A percentile compares a stretch with the other conserved stretches of the same genome.
phyloP scores from a whole-genome alignment of 2,113 vertebrate species.

The Eleginops maclovinus region DNA sequence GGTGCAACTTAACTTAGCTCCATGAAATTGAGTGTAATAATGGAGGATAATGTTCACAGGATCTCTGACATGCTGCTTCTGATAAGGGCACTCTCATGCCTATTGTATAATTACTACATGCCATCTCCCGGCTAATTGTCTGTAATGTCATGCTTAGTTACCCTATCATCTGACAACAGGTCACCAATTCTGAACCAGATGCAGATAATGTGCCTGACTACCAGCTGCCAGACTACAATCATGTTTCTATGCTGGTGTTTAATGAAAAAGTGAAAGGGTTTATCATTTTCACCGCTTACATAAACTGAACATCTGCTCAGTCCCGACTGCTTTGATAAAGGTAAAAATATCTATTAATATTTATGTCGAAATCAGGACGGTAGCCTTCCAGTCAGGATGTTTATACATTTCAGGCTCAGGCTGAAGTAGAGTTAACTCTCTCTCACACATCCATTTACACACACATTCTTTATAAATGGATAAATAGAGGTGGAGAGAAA shows the following conservation, averaged over 20 bases:
- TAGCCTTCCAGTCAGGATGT: slow-evolving; percentile 13
- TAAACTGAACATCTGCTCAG: not conserved
- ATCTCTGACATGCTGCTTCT: slow-evolving; percentile 22
- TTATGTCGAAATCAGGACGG: not conserved
- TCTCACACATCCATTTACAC: not conserved
- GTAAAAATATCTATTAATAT: fast-evolving
- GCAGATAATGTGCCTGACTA: slow-evolving; percentile 2
- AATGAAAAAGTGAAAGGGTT: slow-evolving; percentile 16
- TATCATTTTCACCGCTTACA: not conserved
- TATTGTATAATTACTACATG: slow-evolving; percentile 49
- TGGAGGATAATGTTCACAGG: slow-evolving; percentile 39
- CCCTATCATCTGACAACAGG: slow-evolving; percentile 43
- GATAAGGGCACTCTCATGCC: slow-evolving; percentile 51
- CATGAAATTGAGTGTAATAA: slow-evolving; percentile 61
- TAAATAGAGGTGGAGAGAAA: slow-evolving; percentile 44
- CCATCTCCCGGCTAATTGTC: slow-evolving; percentile 62
- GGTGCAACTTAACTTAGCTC: slow-evolving; percentile 49
- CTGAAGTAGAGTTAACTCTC: not conserved
- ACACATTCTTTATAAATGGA: slow-evolving; percentile 13
- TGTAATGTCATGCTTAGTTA: slow-evolving; percentile 59
- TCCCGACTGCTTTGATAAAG: not conserved
- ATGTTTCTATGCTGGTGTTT: not conserved
- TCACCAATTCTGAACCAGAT: slow-evolving; percentile 5
- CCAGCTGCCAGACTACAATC: not conserved
- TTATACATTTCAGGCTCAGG: slow-evolving; percentile 2